Conservation (phyloP, 2,888 invertebrate genomes). For the Eledone cirrhosa region DNA sequence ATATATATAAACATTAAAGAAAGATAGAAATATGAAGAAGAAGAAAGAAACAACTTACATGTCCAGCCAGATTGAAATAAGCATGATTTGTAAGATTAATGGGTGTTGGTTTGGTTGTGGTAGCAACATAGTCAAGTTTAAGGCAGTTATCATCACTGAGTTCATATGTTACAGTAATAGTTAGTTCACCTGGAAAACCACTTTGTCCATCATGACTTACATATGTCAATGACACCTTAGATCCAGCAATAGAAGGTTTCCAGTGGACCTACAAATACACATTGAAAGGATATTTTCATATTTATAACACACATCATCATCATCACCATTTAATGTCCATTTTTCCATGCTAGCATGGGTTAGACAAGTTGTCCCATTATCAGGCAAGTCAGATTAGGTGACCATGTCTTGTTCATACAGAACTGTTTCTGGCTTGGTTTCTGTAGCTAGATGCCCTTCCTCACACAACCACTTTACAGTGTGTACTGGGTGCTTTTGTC, state of each 20-base stretch:
- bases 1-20: no score
- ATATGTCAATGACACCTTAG: constrained; percentile 78
- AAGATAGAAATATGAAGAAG: no score
- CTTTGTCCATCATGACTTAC: constrained; percentile 81
- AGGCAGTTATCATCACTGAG: constrained; percentile 78
- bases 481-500: no score
- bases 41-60: constrained; percentile 69
- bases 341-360: no score
- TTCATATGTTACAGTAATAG: constrained; percentile 77
- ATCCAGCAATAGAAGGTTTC: constrained; percentile 73
- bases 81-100: constrained; percentile 88
- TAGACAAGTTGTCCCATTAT: no score
- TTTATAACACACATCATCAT: no score
- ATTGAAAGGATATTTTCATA: not conserved
- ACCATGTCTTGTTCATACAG: no score
- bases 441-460: no score
- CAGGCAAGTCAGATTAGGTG: no score
- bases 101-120: constrained; percentile 80
- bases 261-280: constrained; percentile 72
- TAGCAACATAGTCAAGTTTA: constrained; percentile 79
- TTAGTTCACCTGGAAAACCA: constrained; percentile 87
- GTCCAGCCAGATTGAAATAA: constrained; percentile 93
- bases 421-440: no score
- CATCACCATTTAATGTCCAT: no score
- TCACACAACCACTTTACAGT: no score